Conservation (phyloP, 1,140 invertebrate genomes). For the Nasonia giraulti region DNA sequence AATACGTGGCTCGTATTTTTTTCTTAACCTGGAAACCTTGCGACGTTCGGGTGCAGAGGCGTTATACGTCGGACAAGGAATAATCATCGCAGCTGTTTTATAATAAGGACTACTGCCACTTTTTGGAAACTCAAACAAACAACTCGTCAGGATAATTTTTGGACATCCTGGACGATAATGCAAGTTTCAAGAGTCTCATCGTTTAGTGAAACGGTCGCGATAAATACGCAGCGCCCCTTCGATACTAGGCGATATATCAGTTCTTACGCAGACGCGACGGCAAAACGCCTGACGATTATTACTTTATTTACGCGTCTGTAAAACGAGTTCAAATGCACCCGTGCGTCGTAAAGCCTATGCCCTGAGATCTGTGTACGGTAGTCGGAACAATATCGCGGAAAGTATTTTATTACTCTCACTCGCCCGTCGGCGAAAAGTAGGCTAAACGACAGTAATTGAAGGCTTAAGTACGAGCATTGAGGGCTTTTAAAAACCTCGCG, state of each 20-base stretch:
- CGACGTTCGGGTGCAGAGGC: too few relatives aligned
- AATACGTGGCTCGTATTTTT: not conserved
- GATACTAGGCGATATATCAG: not conserved
- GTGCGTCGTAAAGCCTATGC: not conserved
- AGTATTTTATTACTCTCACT: slow-evolving; percentile 29
- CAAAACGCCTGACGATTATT: slow-evolving; percentile 22
- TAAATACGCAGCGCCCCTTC: not conserved
- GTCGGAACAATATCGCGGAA: slow-evolving; percentile 7
- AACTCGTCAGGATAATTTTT: too few relatives aligned
- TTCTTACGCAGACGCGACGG: not conserved
- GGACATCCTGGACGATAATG: too few relatives aligned
- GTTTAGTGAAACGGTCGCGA: not conserved
- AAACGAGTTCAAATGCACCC: not conserved
- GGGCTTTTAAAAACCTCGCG: slow-evolving; percentile 16
- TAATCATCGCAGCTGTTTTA: too few relatives aligned
- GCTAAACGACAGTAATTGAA: slow-evolving; percentile 31
- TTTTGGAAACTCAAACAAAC: too few relatives aligned
- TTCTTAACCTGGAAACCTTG: too few relatives aligned
- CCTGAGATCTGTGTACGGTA: not conserved
- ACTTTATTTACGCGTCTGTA: slow-evolving; percentile 15
- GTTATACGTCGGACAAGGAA: too few relatives aligned
- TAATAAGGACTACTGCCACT: too few relatives aligned
- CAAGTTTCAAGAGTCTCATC: not conserved
- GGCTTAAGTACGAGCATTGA: slow-evolving; percentile 18
- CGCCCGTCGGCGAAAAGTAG: not conserved